Evolutionary conservation across 1,140 invertebrate genomes (phyloP).

Genomic region (Platyura marginata): DNA sequence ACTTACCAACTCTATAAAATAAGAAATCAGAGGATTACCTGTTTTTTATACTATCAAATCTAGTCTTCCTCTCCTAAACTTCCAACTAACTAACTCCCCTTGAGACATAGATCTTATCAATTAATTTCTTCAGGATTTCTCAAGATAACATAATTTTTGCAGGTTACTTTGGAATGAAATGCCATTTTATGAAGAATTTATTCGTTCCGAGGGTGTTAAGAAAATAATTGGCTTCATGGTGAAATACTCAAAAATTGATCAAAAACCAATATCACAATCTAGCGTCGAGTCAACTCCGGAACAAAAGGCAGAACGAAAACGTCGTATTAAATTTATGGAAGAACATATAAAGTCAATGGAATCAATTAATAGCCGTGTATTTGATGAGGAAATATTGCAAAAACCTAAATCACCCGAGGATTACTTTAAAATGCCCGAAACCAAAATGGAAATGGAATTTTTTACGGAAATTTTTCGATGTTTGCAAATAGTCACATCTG

Average conservation of each 20-base stretch:
- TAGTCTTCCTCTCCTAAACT: no score
- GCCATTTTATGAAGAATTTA: slow-evolving; percentile 16
- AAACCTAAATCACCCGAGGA: slow-evolving; percentile 11
- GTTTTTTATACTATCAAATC: no score
- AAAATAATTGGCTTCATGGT: background rate
- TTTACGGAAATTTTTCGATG: slow-evolving; percentile 19
- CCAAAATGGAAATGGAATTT: slow-evolving; percentile 13
- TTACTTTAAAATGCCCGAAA: slow-evolving; percentile 15
- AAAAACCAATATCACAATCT: background rate
- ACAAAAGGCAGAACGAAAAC: background rate
- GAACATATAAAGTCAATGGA: background rate
- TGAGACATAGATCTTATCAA: no score
- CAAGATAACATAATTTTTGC: no score
- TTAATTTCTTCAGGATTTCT: no score
- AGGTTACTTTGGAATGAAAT: slow-evolving; percentile 14
- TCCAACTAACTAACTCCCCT: no score
- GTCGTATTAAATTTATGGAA: background rate
- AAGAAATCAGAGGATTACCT: no score
- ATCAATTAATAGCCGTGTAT: slow-evolving; percentile 13
- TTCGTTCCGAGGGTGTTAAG: slow-evolving; percentile 11
- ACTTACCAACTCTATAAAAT: no score
- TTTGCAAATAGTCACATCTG: slow-evolving; percentile 13
- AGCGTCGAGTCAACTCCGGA: background rate
- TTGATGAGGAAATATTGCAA: slow-evolving; percentile 18
- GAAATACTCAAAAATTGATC: background rate